Base-by-base conservation (phyloP, 2,888 invertebrate species). In the Lottia gigantea region DNA sequence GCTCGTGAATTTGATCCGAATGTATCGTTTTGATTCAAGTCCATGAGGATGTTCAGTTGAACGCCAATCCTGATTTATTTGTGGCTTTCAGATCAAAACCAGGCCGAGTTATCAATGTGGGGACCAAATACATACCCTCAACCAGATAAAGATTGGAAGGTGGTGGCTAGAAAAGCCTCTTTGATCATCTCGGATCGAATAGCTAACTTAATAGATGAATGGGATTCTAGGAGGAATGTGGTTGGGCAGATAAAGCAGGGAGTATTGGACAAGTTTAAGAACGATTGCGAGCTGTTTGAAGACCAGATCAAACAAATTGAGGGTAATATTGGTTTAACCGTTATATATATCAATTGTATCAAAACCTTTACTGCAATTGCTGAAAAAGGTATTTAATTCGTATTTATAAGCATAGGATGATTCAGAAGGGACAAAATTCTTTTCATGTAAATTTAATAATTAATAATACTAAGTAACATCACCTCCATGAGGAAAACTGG, bases 241-340 rank as follows among this genome's bases (percentile, higher is more conserved):
- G 80, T 82, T 4, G 66, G 63, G 11, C 75, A 71, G 14, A 76
- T 84, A 15, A 81, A 78, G 66, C 71, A 75, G 2, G 78, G 77
- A 23, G 81, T 83, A 45, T 67, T 86, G 15, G 78, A 79, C 15
- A 79, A 78, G 23, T 85, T 85, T 74, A 80, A 84, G 64, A 66
- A 77, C 46, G 82, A 84, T 66, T 84, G 83, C 46, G 82, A 83
- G 31, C 76, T 84, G 16, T 80, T 85, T 78, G 85, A 85, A 55
- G 80, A 81, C 67, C 85, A 86, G 71, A 78, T 85, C 19, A 78
- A 78, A 23, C 77, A 81, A 67, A 74, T 85, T 40, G 85, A 86
- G 79, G 81, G 86, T 81, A 69, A 40, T 40, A 40, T 40, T 40
- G 40, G 11, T 40, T 40, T 8, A 8, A 40, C 7, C 40, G 1